Conservation (phyloP, 2,797 vertebrate species). For the Masticophis lateralis region DNA sequence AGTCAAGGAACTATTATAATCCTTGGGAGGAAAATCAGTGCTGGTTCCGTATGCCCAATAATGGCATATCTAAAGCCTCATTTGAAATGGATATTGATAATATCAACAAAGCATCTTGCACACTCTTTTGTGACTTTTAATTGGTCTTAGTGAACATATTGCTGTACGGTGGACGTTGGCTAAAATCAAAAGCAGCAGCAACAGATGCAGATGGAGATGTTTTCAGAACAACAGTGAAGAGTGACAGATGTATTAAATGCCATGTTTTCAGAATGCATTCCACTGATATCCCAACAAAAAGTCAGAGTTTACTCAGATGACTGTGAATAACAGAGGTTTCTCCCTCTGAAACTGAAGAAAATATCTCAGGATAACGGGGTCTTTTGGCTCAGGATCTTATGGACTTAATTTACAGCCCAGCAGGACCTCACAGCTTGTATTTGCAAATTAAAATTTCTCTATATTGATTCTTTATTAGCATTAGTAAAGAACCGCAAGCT, state of each 20-base stretch:
- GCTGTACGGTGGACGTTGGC: neutral
- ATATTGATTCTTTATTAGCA: conserved; percentile 31
- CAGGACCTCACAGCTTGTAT: conserved; percentile 10
- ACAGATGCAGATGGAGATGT: neutral
- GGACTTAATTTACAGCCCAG: conserved; percentile 13
- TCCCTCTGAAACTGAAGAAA: neutral
- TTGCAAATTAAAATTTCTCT: conserved; percentile 30
- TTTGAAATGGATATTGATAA: neutral
- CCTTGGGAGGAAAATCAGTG: neutral
- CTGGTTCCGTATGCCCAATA: neutral
- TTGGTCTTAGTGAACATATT: neutral
- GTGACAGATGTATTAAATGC: neutral
- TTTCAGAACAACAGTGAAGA: neutral
- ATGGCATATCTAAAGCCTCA: neutral
- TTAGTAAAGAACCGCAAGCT: conserved; percentile 21
- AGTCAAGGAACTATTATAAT: neutral
- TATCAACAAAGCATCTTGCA: neutral
- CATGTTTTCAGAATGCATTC: neutral
- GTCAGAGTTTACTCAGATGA: neutral
- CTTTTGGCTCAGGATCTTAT: neutral
- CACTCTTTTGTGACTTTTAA: neutral
- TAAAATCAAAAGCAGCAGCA: neutral
- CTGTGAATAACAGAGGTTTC: neutral
- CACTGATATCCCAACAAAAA: neutral
- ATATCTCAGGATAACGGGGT: neutral